Base-by-base conservation (phyloP, 1,140 invertebrate species). In the Onthophagus taurus region DNA sequence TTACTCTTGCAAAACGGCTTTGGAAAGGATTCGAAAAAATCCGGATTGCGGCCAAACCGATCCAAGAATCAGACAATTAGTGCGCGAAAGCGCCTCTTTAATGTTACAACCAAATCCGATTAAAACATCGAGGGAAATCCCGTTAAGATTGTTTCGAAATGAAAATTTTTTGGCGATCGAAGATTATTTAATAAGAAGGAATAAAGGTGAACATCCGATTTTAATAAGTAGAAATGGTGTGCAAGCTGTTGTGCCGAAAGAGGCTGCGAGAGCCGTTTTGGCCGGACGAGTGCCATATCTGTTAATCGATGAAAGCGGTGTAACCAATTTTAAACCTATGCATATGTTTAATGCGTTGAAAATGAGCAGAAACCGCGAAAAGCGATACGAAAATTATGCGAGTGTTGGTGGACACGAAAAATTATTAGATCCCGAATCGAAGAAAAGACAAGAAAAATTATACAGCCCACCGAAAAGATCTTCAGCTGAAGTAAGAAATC, bases 231-330 rank as follows among this genome's bases (percentile, higher is more conserved):
- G 85, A 44, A 77, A 80, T 54, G 79, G 80, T 12, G 53, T 83
- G n/a, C 82, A 87, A 58, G 79, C 80, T 0, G 80, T 88, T 1
- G 76, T 88, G 13, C 85, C 85, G 0, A 70, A 78, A 29, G 81
- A 86, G 59, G 79, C 80, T 0, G 75, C 81, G 29, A 70, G 79
- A 16, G 76, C 75, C 13, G 81, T 88, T 6, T 62, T 85, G 4
- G 82, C 78, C 1, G 85, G 85, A 11, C 70, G 83, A 62, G 75
- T 85, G 1, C 74, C 81, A 3, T 88, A 86, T 51, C 78, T 80
- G 2, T 74, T 87, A 2, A 67, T 88, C 0, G 83, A 86, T 55
- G 83, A 87, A 59, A 75, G 73, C 49, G 84, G 85, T 14, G 75
- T 86, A 17, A 76, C 75, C 42, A 78, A 81, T 61, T 85, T 87